Conservation (phyloP, 1,140 invertebrate genomes). For the Drosophila virilis region DNA sequence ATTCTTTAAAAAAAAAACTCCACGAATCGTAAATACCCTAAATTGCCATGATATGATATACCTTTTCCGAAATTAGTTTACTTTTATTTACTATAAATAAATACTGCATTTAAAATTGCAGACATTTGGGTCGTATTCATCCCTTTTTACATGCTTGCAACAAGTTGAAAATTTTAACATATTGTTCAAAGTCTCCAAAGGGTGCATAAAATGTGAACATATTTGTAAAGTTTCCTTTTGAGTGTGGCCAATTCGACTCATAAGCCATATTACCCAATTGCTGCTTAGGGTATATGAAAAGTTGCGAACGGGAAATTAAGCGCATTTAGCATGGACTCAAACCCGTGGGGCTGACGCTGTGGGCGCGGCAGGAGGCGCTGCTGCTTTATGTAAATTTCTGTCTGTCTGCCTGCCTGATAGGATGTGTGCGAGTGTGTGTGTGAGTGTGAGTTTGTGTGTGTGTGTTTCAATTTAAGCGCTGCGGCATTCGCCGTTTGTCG, state of each 20-base stretch:
- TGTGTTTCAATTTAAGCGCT: constrained; percentile 65
- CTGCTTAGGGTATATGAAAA: constrained; percentile 23
- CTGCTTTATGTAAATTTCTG: constrained; percentile 60
- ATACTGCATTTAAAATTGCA: no score
- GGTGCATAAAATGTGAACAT: no score
- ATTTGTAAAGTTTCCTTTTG: no score
- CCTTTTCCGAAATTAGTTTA: no score
- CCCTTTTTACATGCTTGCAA: no score
- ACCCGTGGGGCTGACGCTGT: constrained; percentile 1
- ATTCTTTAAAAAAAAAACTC: background rate
- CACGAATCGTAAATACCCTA: constrained; percentile 19
- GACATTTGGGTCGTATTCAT: no score
- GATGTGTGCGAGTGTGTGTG: constrained; percentile 10
- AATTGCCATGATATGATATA: background rate
- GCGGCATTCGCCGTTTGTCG: constrained; percentile 72
- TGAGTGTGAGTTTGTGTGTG: constrained; percentile 22
- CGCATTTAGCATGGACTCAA: constrained; percentile 62
- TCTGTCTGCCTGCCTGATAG: constrained; percentile 12
- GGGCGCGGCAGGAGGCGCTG: constrained; percentile 8
- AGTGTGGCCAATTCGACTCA: background rate
- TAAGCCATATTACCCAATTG: background rate
- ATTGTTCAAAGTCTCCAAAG: no score
- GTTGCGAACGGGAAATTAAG: constrained; percentile 76
- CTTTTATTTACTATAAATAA: no score
- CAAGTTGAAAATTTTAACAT: no score